A percentile compares a stretch with the other conserved stretches of the same genome.
Evolutionary conservation across 2,888 invertebrate genomes (phyloP).

Genomic region (Eudemis profundana): DNA sequence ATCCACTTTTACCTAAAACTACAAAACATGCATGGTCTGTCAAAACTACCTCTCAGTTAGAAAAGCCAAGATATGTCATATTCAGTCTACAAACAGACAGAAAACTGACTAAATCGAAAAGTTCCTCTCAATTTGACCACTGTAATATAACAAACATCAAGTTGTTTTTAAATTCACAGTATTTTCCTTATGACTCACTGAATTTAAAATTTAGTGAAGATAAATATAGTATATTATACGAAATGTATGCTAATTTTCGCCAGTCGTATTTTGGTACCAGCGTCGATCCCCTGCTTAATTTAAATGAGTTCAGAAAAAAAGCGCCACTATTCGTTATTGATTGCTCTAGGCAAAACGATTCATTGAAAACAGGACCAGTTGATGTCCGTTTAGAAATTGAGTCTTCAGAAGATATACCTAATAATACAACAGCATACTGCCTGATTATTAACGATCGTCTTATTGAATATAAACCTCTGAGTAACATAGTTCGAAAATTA

Average conservation of each 20-base stretch:
- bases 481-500: too few species aligned
- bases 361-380: background rate
- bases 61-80: slow-evolving; percentile 62
- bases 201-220: too few species aligned
- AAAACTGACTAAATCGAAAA: slow-evolving; percentile 39
- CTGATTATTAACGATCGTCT: slow-evolving; percentile 51
- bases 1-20: slow-evolving; percentile 57
- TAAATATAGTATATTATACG: too few species aligned
- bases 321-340: too few species aligned
- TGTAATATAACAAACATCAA: background rate
- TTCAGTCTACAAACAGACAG: slow-evolving; percentile 43
- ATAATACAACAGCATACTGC: slow-evolving; percentile 50
- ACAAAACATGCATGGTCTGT: slow-evolving; percentile 56
- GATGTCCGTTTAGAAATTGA: slow-evolving; percentile 49
- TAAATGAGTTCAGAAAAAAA: background rate
- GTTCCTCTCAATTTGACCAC: background rate
- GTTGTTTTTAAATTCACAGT: background rate
- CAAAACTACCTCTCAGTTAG: slow-evolving; percentile 56
- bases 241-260: too few species aligned
- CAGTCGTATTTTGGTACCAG: too few species aligned
- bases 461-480: too few species aligned
- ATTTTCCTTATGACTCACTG: background rate
- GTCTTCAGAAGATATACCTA: slow-evolving; percentile 45
- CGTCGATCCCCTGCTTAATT: too few species aligned
- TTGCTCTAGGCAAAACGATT: background rate